Evolutionary conservation across 2,113 vertebrate genomes (phyloP).

Genomic region (Gallinago jamesoni): DNA sequence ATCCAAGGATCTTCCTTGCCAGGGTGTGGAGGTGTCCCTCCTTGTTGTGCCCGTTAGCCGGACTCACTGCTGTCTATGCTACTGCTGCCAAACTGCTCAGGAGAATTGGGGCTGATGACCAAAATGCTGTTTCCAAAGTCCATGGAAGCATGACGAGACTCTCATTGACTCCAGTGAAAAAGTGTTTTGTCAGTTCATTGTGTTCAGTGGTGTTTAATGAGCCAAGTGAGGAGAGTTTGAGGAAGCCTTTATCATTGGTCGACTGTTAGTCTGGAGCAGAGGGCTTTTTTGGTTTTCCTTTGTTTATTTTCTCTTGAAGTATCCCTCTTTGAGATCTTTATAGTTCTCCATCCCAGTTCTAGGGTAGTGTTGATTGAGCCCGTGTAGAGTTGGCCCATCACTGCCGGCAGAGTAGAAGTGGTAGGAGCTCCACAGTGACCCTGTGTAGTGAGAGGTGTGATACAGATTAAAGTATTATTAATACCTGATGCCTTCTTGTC

Average conservation of each 20-base stretch:
- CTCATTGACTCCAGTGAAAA: rapidly evolving
- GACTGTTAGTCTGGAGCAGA: background rate
- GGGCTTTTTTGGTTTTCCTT: background rate
- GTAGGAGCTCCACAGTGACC: background rate
- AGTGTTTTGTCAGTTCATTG: background rate
- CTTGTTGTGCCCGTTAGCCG: background rate
- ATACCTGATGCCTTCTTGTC: background rate
- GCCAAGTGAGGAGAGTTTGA: background rate
- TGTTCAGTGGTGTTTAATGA: background rate
- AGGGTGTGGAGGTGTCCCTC: background rate
- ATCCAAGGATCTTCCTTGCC: background rate
- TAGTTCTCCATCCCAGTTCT: background rate
- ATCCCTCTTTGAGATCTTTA: background rate
- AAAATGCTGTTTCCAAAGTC: background rate
- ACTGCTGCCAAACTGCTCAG: background rate
- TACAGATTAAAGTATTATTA: background rate
- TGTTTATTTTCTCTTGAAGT: background rate
- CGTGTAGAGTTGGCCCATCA: rapidly evolving
- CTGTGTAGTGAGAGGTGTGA: background rate
- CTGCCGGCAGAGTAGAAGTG: background rate
- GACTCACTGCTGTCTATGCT: background rate
- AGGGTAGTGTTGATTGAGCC: background rate
- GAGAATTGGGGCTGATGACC: background rate
- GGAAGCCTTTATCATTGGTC: background rate
- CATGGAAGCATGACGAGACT: background rate